Base-by-base conservation (phyloP, 1,140 invertebrate genomes). In the Bacillus rossius region DNA sequence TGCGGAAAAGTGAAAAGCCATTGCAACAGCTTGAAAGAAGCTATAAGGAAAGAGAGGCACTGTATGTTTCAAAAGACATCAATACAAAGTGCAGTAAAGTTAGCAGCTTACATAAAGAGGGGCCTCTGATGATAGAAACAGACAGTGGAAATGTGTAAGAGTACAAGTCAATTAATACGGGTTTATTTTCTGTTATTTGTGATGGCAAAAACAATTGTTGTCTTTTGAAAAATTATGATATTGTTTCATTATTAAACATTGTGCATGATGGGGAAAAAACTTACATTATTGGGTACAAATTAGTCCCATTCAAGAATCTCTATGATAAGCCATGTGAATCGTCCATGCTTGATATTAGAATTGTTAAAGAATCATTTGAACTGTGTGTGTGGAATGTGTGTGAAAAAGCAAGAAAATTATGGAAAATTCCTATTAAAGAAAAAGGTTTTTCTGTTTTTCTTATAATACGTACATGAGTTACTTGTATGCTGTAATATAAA, bases 1-100 rank as follows among this genome's bases (percentile, higher is more conserved):
- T 64, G 10, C 37, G 52, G 48, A 64, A 61, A 56, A 40, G 23
- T 26, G 40, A 58, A 40, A 38, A 62, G 29, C 62, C 62, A 16
- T 42, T 64, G 5, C 56, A 64, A 54, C 62, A 64, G 57, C 52
- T 65, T 13, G 59, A 41, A 3, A 23, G 25, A 19, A 34, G 20
- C 19, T 25, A 37, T 37, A 40, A 22, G 48, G 26, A 50, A n/a
- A 20, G 29, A 50, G 14, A 26, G 29, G 23, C 8, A 14, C n/a
- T 26, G n/a, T 8, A 23, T 26, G 23, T 29, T 17, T 29, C 48
- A 16, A 23, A 50, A 23, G 7, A 23, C n/a, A n/a, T n/a, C 23
- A 23, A 50, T 50, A 13, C 29, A 20, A 8, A 50, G 13, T 29
- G 20, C n/a, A 50, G 29, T 17, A 10, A 23, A 20, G 19, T 47